Base-by-base conservation (phyloP, 2,888 invertebrate genomes). In the Macrosiphum euphorbiae region DNA sequence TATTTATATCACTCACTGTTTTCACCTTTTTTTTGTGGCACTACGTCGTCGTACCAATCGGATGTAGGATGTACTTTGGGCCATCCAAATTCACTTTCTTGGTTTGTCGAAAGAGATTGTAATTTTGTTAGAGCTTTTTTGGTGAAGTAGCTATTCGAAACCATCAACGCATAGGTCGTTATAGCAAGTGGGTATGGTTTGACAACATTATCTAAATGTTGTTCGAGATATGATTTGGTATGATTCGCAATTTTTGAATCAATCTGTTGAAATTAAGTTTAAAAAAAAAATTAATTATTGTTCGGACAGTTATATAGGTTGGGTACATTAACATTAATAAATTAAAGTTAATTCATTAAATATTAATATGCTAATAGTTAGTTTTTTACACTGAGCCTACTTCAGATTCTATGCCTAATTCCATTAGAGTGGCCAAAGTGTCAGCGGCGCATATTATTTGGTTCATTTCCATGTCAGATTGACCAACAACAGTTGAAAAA, bases 21-120 rank as follows among this genome's bases (percentile, higher is more conserved):
- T 55, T 88, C 86, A 78, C 89, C 88, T 92, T 92, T 92, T 8
- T 94, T 94, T 55, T 85, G 94, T 4, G 94, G 94, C 0, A 87
- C 52, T 94, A 95, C 95, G 93, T 95, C 95, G 61, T 97, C 96
- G 3, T 97, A 96, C 97, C 97, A 97, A 95, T 97, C 97, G 26
- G 97, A 97, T 4, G 97, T 97, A 94, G 97, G 97, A 3, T 96
- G 96, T 13, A 96, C 95, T 94, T 96, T 96, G 8, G 97, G 97
- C 97, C 97, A 97, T 2, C 97, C 97, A 94, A 97, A 97, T 95
- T 97, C 97, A 0, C 97, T 97, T 95, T 97, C 97, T 95, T 97
- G 97, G 1, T 97, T 97, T 0, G 97, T 97, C 0, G 97, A 97
- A 0, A 96, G 96, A 94, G 97, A 97, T 52, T 96, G 96, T 85